Percentiles rank a stretch among this genome's conserved stretches.
These are phyloP conservation scores for Drosophila mimetica DNA, from an alignment of 2,888 invertebrate genomes.

Conservation along the genomic window DNA sequence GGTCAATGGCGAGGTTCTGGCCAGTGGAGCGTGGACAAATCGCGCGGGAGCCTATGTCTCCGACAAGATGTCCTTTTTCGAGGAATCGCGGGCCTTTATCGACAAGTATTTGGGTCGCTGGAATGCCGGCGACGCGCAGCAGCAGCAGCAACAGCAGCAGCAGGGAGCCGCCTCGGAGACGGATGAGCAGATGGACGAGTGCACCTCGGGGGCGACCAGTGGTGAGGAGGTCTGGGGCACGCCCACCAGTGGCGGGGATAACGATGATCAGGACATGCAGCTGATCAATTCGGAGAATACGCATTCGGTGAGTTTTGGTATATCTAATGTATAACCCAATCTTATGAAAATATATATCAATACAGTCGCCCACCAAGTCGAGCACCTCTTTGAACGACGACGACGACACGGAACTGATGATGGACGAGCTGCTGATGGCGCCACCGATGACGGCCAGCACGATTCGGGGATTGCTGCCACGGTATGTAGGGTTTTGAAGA, in stretches of 20 bases:
- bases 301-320: conserved; percentile 86
- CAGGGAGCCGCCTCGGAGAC: conserved; percentile 69
- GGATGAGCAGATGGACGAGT: conserved; percentile 89
- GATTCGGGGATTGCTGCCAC: conserved; percentile 89
- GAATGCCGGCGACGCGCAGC: conserved; percentile 81
- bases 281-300: conserved; percentile 89
- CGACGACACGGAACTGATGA: conserved; percentile 92
- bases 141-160: conserved; percentile 25
- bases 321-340: too few species aligned
- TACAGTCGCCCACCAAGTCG: conserved; percentile 87
- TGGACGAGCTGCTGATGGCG: conserved; percentile 92
- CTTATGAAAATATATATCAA: too few species aligned
- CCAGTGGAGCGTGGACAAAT: conserved; percentile 88
- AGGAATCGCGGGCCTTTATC: conserved; percentile 86
- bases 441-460: conserved; percentile 91
- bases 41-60: conserved; percentile 92
- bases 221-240: conserved; percentile 96
- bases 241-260: conserved; percentile 93
- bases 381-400: conserved; percentile 89
- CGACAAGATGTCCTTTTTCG: conserved; percentile 91
- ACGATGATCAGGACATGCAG: conserved; percentile 91
- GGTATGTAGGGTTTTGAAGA: conserved; percentile 83
- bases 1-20: conserved; percentile 64
- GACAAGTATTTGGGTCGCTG: conserved; percentile 86
- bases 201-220: conserved; percentile 92